A percentile compares a stretch with the other conserved stretches of the same genome.
Evolutionary conservation across 2,113 vertebrate genomes (phyloP).

Genomic region (Pelodiscus sinensis): DNA sequence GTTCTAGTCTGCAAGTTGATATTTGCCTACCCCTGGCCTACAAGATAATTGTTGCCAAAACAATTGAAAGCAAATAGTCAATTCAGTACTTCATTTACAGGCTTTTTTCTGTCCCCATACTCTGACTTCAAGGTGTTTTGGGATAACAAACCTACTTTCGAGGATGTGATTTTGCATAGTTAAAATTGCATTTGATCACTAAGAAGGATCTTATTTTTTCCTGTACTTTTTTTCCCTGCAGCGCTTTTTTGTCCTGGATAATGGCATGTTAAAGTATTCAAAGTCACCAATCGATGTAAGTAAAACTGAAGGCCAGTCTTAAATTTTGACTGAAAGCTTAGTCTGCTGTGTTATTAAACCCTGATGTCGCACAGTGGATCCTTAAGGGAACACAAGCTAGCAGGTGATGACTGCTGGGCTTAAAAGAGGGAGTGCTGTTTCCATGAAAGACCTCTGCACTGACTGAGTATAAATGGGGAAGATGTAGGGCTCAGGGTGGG

Average conservation of each 20-base stretch:
- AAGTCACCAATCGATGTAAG: slow-evolving; percentile 99
- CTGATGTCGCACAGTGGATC: not conserved
- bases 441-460: not conserved
- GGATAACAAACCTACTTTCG: not conserved
- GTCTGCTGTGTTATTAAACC: slow-evolving; percentile 23
- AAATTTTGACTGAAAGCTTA: slow-evolving; percentile 34
- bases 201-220: not conserved
- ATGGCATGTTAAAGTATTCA: slow-evolving; percentile 98
- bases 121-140: not conserved
- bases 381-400: not conserved
- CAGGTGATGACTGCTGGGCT: not conserved
- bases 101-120: not conserved
- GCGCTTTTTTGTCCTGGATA: slow-evolving; percentile 99
- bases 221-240: slow-evolving; percentile 74
- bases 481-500: not conserved
- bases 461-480: not conserved
- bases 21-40: not conserved
- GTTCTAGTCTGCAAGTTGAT: too few species aligned
- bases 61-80: not conserved
- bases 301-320: slow-evolving; percentile 66
- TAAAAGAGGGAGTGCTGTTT: not conserved
- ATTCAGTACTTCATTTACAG: not conserved
- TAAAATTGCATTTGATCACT: slow-evolving; percentile 12
- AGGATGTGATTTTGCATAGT: not conserved
- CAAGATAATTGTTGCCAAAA: not conserved